Conservation (phyloP, 2,113 vertebrate species). For the Burhinus bistriatus region DNA sequence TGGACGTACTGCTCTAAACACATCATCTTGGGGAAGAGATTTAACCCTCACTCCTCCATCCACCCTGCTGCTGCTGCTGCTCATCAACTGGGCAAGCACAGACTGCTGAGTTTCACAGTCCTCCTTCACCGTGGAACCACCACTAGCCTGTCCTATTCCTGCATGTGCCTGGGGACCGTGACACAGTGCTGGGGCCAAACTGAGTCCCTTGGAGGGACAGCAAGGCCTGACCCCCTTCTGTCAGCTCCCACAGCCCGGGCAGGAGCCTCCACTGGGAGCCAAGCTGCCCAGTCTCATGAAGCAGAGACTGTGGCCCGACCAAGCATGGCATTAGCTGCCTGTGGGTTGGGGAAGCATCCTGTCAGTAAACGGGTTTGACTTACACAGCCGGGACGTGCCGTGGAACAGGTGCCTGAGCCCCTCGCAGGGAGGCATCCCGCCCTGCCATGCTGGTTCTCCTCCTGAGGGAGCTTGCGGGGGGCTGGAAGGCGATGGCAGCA, state of each 20-base stretch:
- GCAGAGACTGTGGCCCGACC: neutral
- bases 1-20: neutral
- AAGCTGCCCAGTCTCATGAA: neutral
- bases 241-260: neutral
- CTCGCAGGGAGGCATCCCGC: neutral
- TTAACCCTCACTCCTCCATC: neutral
- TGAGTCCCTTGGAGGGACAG: neutral
- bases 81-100: neutral
- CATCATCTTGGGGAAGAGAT: neutral
- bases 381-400: conserved; percentile 31
- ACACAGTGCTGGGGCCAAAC: neutral
- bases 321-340: neutral
- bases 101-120: neutral
- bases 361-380: neutral
- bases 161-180: neutral
- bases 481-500: conserved; percentile 29
- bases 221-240: neutral
- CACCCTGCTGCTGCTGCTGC: neutral
- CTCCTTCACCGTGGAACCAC: neutral
- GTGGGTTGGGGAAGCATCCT: neutral
- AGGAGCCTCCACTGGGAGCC: neutral
- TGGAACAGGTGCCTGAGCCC: neutral
- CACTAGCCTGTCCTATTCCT: neutral
- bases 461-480: neutral
- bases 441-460: conserved; percentile 32